Evolutionary conservation across 2,797 vertebrate species (phyloP), one percentile per base, ranked within the genome.

Genomic region (Coluber constrictor): DNA sequence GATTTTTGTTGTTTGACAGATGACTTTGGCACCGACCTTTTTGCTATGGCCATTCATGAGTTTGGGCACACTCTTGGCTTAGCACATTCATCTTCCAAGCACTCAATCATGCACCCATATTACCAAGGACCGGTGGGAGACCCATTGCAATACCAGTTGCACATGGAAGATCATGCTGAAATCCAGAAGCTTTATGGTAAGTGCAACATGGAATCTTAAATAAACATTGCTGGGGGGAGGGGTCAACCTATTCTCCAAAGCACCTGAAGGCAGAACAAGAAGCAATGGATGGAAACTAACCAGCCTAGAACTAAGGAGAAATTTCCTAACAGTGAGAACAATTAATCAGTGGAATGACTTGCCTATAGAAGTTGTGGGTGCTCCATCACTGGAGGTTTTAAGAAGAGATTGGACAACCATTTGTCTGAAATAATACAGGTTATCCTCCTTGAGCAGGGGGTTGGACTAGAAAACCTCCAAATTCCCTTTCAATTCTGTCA

Each of bases 41-140:
- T 98, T 87, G 98, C 98, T 0, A 98, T 99, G 2, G 98, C 98
- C 0, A 98, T 99, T 37, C 98, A 99, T 55, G 98, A 98, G 94
- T 97, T 98, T 37, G 98, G 98, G 16, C 98, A 98, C 5, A 97
- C 98, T 7, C 97, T 98, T 13, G 98, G 98, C 70, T 96, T 98
- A 11, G 66, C 96, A 13, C 98, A 98, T 95, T 98, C 98, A 18
- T 97, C 98, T 1, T 96, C 97, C 43, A 96, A 97, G 0, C 96
- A 97, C 87, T 98, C 98, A 7, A 97, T 98, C 92, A 98, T 98
- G 98, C 97, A 97, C 61, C 98, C 98, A 0, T 98, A 98, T 95
- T 98, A 98, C 94, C 97, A 97, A 79, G 98, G 98, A n/a, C 97
- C 98, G 3, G 96, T 97, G 9, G 98, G 97, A 91, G 98, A 98